phyloP scores from a whole-genome alignment of 2,888 invertebrate genomes.

The Meganola albula region DNA sequence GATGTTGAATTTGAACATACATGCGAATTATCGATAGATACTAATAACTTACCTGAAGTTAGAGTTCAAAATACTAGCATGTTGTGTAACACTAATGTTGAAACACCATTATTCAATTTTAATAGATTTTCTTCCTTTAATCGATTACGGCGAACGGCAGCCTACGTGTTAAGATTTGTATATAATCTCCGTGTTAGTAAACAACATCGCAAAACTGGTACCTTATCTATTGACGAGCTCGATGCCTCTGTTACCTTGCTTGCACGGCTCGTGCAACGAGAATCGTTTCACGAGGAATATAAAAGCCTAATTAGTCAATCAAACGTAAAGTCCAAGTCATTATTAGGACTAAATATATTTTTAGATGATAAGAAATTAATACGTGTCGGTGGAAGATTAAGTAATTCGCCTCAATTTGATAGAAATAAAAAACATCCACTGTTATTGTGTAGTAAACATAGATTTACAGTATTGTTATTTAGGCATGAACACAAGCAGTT shows the following conservation, averaged over 20 bases:
- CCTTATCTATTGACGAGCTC: conserved; percentile 15
- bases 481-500: not conserved
- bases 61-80: conserved; percentile 6
- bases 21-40: conserved; percentile 2
- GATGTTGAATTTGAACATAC: conserved; percentile 16
- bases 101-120: conserved; percentile 10
- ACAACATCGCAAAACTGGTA: conserved; percentile 10
- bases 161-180: conserved; percentile 18
- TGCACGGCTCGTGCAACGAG: conserved; percentile 11
- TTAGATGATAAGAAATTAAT: conserved; percentile 15
- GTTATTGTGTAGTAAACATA: conserved; percentile 5
- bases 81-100: not conserved
- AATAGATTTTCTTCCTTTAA: conserved; percentile 13
- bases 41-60: conserved; percentile 12
- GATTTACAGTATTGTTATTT: conserved; percentile 7
- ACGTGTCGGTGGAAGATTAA: conserved; percentile 16
- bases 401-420: conserved; percentile 5
- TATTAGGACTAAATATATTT: conserved; percentile 19
- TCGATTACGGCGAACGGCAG: conserved; percentile 14
- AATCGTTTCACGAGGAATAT: conserved; percentile 15
- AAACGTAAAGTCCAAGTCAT: conserved; percentile 12
- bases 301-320: conserved; percentile 9
- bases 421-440: conserved; percentile 14
- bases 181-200: conserved; percentile 10
- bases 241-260: conserved; percentile 13